Base-by-base conservation (phyloP, 2,797 vertebrate genomes). In the Mionectes olivaceus region DNA sequence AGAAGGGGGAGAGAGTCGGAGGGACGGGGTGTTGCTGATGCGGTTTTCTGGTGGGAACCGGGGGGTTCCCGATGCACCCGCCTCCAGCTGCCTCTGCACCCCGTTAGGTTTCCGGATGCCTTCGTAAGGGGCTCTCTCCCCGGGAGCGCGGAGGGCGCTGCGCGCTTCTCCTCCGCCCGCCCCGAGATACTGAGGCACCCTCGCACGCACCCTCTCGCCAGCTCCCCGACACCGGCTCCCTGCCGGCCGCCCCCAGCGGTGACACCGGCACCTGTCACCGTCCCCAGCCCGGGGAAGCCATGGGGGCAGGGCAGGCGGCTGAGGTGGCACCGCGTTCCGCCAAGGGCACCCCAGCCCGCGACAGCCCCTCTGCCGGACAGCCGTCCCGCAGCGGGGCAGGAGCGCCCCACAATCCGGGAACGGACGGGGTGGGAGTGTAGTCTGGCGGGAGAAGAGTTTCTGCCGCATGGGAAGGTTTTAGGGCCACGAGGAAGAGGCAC, bases 1-100 rank as follows among this genome's bases (percentile, higher is more conserved):
- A 30, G 89, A 82, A 93, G 52, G 41, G 46, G 46, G 70, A 61
- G 88, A 61, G 18, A n/a, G 82, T 83, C 73, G 74, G 83, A 73
- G 92, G 77, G 37, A 87, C 39, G 21, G 27, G 43, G 12, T 35
- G 83, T 65, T 55, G 78, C 63, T 75, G 84, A 16, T 82, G 61
- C 80, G 33, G 46, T 39, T 89, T 86, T 73, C 70, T 68, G 33
- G 14, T 28, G 65, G 69, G 46, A 84, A 63, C 32, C 17, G 7
- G 60, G 19, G 75, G 53, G 50, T 43, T 84, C 81, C 84, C 57
- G 5, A 53, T 25, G 44, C 67, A 73, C 63, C 32, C 9, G 41
- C 87, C 46, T 47, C 35, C 74, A 21, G 55, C 71, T 90, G 60
- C 41, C n/a, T 19, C 53, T 83, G 41, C 68, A 53, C 55, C 55